phyloP scores from a whole-genome alignment of 2,888 invertebrate genomes.

The Autographa pulchrina region DNA sequence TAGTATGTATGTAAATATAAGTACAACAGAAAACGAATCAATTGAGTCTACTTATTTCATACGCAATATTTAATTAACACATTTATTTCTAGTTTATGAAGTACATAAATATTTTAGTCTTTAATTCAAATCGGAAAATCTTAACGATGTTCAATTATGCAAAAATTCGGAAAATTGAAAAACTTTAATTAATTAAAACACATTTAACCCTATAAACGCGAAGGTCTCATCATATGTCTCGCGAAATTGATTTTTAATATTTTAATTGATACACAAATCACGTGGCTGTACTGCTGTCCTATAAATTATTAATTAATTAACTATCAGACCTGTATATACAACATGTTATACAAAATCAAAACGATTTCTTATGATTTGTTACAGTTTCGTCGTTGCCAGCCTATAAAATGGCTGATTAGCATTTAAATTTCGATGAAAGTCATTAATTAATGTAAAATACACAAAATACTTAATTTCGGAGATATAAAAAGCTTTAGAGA shows the following conservation, averaged over 20 bases:
- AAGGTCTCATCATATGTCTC: neutral
- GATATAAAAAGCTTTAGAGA: constrained; percentile 24
- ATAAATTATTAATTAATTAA: constrained; percentile 7
- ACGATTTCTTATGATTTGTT: constrained; percentile 24
- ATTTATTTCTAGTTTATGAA: no score
- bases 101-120: no score
- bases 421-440: constrained; percentile 33
- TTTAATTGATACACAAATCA: constrained; percentile 8
- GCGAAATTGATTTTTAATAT: constrained; percentile 2
- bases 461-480: constrained; percentile 23
- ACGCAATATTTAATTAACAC: no score
- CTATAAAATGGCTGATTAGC: constrained; percentile 27
- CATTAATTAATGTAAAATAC: constrained; percentile 41
- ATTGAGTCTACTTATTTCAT: no score
- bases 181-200: constrained; percentile 4
- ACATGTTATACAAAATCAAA: constrained; percentile 25
- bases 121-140: no score
- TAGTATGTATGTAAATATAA: no score
- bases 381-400: constrained; percentile 22
- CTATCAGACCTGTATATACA: constrained; percentile 1
- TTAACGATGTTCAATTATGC: neutral
- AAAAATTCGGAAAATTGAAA: neutral
- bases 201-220: constrained; percentile 3
- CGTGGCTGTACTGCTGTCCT: neutral
- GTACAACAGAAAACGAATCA: no score